phyloP scores from a whole-genome alignment of 2,113 vertebrate genomes.

The Menura novaehollandiae region DNA sequence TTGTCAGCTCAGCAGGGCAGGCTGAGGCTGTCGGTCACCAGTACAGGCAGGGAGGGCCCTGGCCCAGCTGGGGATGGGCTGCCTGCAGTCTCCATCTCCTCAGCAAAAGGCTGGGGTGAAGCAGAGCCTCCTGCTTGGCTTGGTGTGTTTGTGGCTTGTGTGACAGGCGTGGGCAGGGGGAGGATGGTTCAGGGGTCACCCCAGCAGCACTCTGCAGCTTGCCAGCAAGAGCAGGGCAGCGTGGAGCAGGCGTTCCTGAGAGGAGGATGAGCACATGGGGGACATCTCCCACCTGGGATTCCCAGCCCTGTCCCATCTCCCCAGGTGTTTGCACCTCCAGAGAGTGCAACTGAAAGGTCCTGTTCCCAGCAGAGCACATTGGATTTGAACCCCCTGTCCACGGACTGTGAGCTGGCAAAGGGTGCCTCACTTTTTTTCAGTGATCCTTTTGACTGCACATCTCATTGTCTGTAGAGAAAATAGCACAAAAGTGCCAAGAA shows the following conservation, averaged over 20 bases:
- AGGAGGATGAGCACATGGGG: neutral
- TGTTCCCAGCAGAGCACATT: neutral
- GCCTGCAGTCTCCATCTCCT: neutral
- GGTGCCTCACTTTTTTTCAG: neutral
- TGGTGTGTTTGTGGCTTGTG: neutral
- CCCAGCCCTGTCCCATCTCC: neutral
- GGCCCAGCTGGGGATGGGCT: neutral
- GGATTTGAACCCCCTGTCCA: neutral
- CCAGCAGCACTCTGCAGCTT: neutral
- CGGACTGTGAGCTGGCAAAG: neutral
- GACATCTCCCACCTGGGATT: neutral
- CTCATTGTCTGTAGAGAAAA: neutral
- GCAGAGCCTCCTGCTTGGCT: neutral
- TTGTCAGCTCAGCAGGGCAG: neutral
- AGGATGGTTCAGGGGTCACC: neutral
- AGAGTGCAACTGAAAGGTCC: neutral
- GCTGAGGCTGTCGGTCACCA: neutral
- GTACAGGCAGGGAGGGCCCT: neutral
- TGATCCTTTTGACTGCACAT: neutral
- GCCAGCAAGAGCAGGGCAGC: neutral
- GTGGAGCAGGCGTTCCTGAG: neutral
- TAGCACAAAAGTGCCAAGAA: neutral
- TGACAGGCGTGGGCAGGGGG: neutral
- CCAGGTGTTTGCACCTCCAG: neutral
- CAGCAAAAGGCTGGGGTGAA: neutral